Conservation (phyloP, 2,797 vertebrate genomes). For the Peromyscus melanophrys region DNA sequence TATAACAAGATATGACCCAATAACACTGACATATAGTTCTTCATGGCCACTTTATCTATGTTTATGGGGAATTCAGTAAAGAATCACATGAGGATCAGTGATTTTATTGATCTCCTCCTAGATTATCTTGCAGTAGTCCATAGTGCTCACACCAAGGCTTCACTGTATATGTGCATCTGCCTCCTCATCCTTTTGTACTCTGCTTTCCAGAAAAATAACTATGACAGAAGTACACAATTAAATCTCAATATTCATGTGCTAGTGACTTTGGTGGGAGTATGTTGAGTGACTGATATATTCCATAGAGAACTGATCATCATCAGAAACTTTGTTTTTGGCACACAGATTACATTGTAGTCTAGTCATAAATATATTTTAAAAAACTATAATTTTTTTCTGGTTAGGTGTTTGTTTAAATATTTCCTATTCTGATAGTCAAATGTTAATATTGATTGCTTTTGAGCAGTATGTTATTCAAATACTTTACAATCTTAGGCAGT, state of each 20-base stretch:
- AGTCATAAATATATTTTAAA: background rate
- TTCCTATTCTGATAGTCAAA: background rate
- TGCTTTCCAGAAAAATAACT: constrained; percentile 28
- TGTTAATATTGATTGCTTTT: background rate
- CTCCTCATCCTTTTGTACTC: background rate
- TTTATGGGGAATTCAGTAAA: background rate
- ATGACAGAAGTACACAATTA: background rate
- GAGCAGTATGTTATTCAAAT: constrained; percentile 37
- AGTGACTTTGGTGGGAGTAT: background rate
- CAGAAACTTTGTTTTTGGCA: background rate
- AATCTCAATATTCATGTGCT: background rate
- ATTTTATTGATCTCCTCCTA: background rate
- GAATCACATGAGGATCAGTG: background rate
- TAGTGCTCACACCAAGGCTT: background rate
- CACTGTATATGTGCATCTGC: background rate
- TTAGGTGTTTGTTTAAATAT: background rate
- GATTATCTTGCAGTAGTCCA: rapidly evolving
- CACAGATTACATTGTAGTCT: background rate
- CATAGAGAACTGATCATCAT: background rate
- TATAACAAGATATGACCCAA: background rate
- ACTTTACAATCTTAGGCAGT: background rate
- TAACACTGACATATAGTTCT: background rate
- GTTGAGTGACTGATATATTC: background rate
- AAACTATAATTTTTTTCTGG: constrained; percentile 16
- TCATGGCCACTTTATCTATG: background rate